Percentiles rank a stretch among this genome's conserved stretches.
These are phyloP conservation scores for zebrafish (Danio rerio) DNA, from an alignment of 2,113 vertebrate species.

Conservation along the genomic window DNA sequence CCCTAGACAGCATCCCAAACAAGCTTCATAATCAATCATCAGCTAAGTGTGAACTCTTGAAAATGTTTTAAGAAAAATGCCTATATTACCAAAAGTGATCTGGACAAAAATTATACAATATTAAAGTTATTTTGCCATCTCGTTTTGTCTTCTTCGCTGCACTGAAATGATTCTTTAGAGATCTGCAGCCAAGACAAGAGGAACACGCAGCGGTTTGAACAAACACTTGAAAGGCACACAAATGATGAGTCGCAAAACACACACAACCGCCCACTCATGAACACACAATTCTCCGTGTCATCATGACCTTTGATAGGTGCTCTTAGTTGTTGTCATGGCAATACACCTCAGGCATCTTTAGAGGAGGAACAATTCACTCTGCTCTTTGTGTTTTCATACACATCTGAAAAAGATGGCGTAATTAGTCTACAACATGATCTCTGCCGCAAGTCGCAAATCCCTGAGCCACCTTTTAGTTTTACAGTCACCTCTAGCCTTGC, in stretches of 20 bases:
- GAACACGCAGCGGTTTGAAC: not conserved
- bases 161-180: not conserved
- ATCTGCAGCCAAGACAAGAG: not conserved
- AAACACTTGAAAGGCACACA: conserved; percentile 9
- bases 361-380: conserved; percentile 27
- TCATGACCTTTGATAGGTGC: not conserved
- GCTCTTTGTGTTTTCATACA: conserved; percentile 1
- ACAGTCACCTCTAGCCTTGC: not conserved
- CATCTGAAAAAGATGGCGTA: not conserved
- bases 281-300: conserved; percentile 2
- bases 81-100: not conserved
- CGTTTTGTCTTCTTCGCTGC: not conserved
- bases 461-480: conserved; percentile 23
- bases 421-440: not conserved
- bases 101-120: not conserved
- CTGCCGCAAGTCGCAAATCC: not conserved
- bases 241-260: conserved; percentile 12
- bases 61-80: too few species aligned
- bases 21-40: too few species aligned
- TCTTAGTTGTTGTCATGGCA: conserved; percentile 33
- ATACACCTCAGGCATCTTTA: conserved; percentile 10
- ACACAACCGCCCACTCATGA: not conserved
- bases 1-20: too few species aligned
- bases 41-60: too few species aligned
- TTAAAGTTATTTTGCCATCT: not conserved